phyloP scores from a whole-genome alignment of 2,888 invertebrate genomes.

The Caenorhabditis virilis region DNA sequence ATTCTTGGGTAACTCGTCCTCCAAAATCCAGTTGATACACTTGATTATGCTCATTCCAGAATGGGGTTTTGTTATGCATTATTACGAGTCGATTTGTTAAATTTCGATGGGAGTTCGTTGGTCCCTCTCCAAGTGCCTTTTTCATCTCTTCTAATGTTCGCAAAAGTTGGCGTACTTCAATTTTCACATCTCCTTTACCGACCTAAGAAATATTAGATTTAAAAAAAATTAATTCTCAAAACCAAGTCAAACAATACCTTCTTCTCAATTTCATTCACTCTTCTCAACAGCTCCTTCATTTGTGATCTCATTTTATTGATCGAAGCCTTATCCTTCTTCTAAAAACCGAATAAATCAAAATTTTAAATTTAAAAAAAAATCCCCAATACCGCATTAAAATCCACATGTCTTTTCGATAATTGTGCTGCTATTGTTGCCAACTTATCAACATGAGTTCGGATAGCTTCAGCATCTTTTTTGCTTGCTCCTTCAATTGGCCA shows the following conservation, averaged over 20 bases:
- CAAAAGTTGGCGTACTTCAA: slow-evolving; percentile 46
- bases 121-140: slow-evolving; percentile 44
- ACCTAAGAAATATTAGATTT: slow-evolving; percentile 18
- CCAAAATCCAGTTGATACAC: slow-evolving; percentile 99
- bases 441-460: slow-evolving; percentile 32
- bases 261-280: slow-evolving; percentile 52
- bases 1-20: slow-evolving; percentile 96
- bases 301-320: slow-evolving; percentile 50
- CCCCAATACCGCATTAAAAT: slow-evolving; percentile 48
- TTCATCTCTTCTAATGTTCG: slow-evolving; percentile 54
- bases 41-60: slow-evolving; percentile 99
- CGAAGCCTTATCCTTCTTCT: slow-evolving; percentile 46
- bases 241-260: slow-evolving; percentile 17
- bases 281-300: slow-evolving; percentile 47
- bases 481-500: slow-evolving; percentile 26
- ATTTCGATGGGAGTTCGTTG: neutral
- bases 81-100: slow-evolving; percentile 72
- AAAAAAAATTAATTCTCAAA: neutral
- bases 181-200: slow-evolving; percentile 42
- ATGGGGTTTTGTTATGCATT: slow-evolving; percentile 90
- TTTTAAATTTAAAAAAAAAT: no score
- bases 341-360: no score
- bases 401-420: slow-evolving; percentile 35
- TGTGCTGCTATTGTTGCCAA: slow-evolving; percentile 46
- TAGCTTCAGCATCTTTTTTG: slow-evolving; percentile 37